phyloP scores from a whole-genome alignment of 2,797 vertebrate genomes.

The Sebastes nivosus region DNA sequence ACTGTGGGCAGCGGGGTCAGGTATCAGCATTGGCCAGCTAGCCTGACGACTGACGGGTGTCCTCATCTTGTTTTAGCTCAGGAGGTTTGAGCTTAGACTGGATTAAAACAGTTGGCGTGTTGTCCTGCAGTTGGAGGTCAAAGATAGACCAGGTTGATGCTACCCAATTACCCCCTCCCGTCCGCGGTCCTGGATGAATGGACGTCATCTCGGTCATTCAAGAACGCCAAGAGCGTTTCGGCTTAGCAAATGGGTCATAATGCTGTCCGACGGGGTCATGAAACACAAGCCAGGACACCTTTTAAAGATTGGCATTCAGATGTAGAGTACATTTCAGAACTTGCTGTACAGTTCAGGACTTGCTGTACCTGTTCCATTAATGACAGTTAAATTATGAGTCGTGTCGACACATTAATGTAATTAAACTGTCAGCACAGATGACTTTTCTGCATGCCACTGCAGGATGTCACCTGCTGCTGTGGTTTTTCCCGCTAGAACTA shows the following conservation, averaged over 20 bases:
- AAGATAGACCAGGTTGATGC: constrained; percentile 14
- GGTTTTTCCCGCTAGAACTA: neutral
- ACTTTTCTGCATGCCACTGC: neutral
- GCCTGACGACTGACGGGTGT: constrained; percentile 2
- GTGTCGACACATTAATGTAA: too few species aligned
- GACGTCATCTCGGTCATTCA: neutral
- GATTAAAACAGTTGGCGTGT: constrained; percentile 51
- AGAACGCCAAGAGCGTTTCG: neutral
- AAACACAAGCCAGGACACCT: neutral
- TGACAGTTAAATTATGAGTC: neutral
- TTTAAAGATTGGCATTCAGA: neutral
- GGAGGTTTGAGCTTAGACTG: constrained; percentile 9
- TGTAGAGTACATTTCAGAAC: constrained; percentile 13
- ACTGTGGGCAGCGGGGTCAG: neutral
- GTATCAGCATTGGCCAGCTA: neutral
- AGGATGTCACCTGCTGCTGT: neutral
- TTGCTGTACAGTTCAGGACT: constrained; percentile 5
- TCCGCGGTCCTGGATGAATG: neutral
- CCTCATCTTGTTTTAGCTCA: constrained; percentile 41
- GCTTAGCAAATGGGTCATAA: constrained; percentile 12
- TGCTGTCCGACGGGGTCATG: neutral
- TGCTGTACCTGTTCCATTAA: neutral
- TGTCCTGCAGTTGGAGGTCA: neutral
- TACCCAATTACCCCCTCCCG: neutral
- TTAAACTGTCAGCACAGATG: neutral